phyloP scores from a whole-genome alignment of 2,888 invertebrate species.

The Zygothrica quintamaculata region DNA sequence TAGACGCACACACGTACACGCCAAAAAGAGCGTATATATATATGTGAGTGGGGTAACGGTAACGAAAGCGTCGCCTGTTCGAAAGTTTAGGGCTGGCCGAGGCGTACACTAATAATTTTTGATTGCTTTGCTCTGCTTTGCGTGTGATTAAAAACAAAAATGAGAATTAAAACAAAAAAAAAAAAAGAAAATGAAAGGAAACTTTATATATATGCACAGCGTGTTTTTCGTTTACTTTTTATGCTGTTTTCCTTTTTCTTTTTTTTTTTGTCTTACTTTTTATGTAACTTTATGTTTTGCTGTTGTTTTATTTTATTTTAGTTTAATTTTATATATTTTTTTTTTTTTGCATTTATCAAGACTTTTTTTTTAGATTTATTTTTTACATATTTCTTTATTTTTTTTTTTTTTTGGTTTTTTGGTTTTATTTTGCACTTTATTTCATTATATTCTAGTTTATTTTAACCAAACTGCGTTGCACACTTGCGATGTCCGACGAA shows the following conservation, averaged over 20 bases:
- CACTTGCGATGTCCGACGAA: slow-evolving; percentile 58
- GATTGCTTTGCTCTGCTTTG: slow-evolving; percentile 13
- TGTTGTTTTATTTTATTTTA: slow-evolving; percentile 3
- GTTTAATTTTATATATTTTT: slow-evolving; percentile 15
- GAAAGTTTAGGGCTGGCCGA: slow-evolving; percentile 47
- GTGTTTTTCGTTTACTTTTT: slow-evolving; percentile 27
- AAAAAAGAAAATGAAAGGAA: no score
- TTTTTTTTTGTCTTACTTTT: slow-evolving; percentile 31
- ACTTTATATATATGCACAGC: slow-evolving; percentile 36
- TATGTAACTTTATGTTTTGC: slow-evolving; percentile 6
- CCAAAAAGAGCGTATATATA: slow-evolving; percentile 23
- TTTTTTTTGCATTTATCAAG: slow-evolving; percentile 1
- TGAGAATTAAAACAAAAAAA: no score
- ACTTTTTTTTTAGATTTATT: not conserved
- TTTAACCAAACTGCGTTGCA: slow-evolving; percentile 57
- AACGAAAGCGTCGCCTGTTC: slow-evolving; percentile 40
- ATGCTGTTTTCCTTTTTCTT: slow-evolving; percentile 9
- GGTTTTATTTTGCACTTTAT: slow-evolving; percentile 17
- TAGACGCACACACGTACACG: slow-evolving; percentile 28
- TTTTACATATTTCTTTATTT: not conserved
- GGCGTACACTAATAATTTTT: slow-evolving; percentile 52
- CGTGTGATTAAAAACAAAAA: slow-evolving; percentile 43
- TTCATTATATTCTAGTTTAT: slow-evolving; percentile 26
- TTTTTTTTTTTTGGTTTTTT: not conserved
- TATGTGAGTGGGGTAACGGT: slow-evolving; percentile 8